Base-by-base conservation (phyloP, 2,888 invertebrate genomes). In the Nemoura dubitans region DNA sequence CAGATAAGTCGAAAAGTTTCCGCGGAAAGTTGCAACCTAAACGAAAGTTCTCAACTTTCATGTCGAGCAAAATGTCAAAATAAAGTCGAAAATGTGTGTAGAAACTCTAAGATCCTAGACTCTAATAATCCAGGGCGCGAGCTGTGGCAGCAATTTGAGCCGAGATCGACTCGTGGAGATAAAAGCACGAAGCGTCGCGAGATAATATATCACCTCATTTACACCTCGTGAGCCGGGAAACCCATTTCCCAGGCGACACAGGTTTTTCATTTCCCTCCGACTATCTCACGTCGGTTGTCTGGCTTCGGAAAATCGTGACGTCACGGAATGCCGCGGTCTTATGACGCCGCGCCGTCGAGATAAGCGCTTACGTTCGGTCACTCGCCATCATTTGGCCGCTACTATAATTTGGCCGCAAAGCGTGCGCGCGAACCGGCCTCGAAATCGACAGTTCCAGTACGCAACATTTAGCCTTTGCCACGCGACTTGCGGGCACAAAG, bases 201-300 rank as follows among this genome's bases (percentile, higher is more conserved):
- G 86, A 59, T 59, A 59, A 87, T 85, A 86, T 87, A 85, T 85
- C 87, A 85, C 83, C 86, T 87, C 87, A 87, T 87, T 87, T 86
- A 83, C 87, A 87, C 87, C 87, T 86, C 86, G 36, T 85, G 86
- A 83, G 77, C 83, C 87, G 86, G 36, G 83, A 78, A 83, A 86
- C 76, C 87, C 84, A 87, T 87, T 87, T 87, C 86, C 84, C 81
- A 59, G 85, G 87, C 83, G 85, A 85, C 83, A 82, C 28, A 87
- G 87, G 85, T 87, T 87, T 87, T 87, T 87, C 87, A 87, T 87
- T 87, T 86, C 80, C 87, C 86, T 80, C 87, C 76, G 76, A 83
- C 85, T 82, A 82, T 28, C 76, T 25, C 85, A 27, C 0, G 26
- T 83, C 43, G 83, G 83, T 78, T 28, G 78, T 78, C 78, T 78